A percentile compares a stretch with the other conserved stretches of the same genome.
These are phyloP conservation scores for Tamandua tetradactyla DNA, from an alignment of 2,797 vertebrate species.

Conservation along the genomic window DNA sequence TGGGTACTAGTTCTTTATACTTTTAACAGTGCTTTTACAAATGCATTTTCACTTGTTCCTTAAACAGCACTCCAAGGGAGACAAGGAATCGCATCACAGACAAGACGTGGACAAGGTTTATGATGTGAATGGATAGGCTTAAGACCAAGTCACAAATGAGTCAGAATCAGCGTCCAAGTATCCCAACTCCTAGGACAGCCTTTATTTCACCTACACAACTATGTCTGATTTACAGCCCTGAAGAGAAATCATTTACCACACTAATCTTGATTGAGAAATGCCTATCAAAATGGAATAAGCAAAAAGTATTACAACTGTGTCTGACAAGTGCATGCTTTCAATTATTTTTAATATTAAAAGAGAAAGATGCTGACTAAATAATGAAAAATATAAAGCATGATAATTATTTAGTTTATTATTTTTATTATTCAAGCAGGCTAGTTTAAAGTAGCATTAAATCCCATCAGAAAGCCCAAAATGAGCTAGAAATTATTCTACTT, in stretches of 20 bases:
- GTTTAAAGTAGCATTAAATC: slow-evolving; percentile 17
- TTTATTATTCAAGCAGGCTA: background rate
- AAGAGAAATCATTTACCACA: background rate
- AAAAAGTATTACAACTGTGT: background rate
- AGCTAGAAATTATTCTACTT: background rate
- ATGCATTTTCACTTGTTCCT: background rate
- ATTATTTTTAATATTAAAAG: background rate
- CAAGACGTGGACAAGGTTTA: background rate
- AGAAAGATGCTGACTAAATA: background rate
- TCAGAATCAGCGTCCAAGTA: background rate
- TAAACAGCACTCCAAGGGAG: background rate
- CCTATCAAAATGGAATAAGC: background rate
- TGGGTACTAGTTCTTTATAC: background rate
- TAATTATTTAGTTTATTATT: background rate
- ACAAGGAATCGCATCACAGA: background rate
- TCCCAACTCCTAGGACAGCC: background rate
- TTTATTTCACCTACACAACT: background rate
- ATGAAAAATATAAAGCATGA: background rate
- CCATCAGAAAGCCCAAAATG: background rate
- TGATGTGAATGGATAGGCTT: background rate
- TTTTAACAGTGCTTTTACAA: background rate
- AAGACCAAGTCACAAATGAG: background rate
- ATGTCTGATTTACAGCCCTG: background rate
- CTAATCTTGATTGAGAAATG: background rate
- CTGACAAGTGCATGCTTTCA: background rate